Conservation (phyloP, 1,140 invertebrate species). For the Drosophila athabasca region DNA sequence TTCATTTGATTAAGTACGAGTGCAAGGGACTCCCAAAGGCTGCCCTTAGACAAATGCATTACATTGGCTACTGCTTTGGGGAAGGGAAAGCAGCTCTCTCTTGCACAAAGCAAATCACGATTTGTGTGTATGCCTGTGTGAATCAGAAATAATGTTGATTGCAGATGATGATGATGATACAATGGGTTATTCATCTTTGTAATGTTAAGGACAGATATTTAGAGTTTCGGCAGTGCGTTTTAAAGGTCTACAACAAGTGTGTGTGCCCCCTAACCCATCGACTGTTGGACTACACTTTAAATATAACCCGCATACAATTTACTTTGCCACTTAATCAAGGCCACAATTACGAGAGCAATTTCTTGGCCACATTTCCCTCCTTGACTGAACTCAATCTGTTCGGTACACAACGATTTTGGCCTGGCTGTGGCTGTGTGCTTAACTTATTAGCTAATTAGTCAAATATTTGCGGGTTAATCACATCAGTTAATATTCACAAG, state of each 20-base stretch:
- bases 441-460: constrained; percentile 68
- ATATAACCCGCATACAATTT: constrained; percentile 1
- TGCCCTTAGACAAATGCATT: constrained; percentile 12
- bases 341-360: not conserved
- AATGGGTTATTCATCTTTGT: not conserved
- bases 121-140: not conserved
- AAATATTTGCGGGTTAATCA: constrained; percentile 62
- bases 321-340: constrained; percentile 6
- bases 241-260: not conserved
- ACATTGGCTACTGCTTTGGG: constrained; percentile 4
- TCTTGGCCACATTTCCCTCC: not conserved
- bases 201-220: too few relatives aligned
- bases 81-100: not conserved
- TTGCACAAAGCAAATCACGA: not conserved
- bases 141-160: not conserved
- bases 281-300: not conserved
- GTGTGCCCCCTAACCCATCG: too few relatives aligned
- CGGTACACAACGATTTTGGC: constrained; percentile 13
- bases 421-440: constrained; percentile 19
- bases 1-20: constrained; percentile 40
- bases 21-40: constrained; percentile 3
- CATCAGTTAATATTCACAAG: constrained; percentile 41
- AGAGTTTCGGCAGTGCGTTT: too few relatives aligned
- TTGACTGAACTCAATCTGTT: constrained; percentile 13
- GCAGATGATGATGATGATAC: not conserved